Evolutionary conservation across 2,113 vertebrate genomes (phyloP).

Genomic region (Morone saxatilis): DNA sequence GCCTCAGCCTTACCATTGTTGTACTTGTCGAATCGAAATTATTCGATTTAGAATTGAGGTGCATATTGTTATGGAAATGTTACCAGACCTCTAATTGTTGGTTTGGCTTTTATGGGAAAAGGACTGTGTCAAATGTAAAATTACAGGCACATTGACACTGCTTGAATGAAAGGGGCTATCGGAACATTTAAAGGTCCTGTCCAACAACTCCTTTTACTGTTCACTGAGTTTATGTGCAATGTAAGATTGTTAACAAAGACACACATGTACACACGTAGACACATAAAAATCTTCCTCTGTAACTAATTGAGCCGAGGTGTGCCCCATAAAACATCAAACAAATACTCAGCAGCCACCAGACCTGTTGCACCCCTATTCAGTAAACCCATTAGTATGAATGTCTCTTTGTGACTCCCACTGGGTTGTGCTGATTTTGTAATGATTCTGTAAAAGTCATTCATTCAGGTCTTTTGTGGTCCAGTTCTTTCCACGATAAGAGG

Average conservation of each 20-base stretch:
- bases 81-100: too few species aligned
- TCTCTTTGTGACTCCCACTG: conserved; percentile 3
- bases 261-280: background rate
- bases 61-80: too few species aligned
- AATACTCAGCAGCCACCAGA: background rate
- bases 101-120: too few species aligned
- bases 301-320: conserved; percentile 25
- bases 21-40: too few species aligned
- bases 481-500: background rate
- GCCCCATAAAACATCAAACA: conserved; percentile 18
- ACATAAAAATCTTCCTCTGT: conserved; percentile 9
- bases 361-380: background rate
- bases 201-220: background rate
- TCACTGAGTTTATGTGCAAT: conserved; percentile 8
- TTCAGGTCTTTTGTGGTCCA: background rate
- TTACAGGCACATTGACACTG: too few species aligned
- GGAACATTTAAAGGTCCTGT: too few species aligned
- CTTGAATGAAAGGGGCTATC: too few species aligned
- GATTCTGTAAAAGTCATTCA: background rate
- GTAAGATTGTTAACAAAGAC: conserved; percentile 10
- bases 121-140: too few species aligned
- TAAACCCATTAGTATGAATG: background rate
- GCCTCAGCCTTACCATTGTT: too few species aligned
- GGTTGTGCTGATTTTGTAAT: background rate
- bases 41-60: too few species aligned